phyloP scores from a whole-genome alignment of 2,888 invertebrate genomes.

The Limenitis camilla region DNA sequence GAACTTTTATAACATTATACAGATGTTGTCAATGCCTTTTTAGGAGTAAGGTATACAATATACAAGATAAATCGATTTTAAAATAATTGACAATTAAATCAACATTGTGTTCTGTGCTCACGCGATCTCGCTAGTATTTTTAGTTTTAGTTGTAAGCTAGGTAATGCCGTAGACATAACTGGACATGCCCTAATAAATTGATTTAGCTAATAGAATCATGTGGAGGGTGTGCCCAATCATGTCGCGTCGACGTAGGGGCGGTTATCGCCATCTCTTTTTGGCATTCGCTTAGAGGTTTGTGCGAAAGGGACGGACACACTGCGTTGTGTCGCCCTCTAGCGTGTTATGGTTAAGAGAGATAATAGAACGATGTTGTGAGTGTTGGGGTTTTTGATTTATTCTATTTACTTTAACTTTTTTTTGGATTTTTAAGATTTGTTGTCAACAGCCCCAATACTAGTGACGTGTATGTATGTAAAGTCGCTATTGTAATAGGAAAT shows the following conservation, averaged over 20 bases:
- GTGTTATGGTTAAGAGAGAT: conserved; percentile 25
- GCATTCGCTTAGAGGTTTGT: conserved; percentile 30
- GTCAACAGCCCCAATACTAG: conserved; percentile 8
- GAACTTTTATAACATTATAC: conserved; percentile 48
- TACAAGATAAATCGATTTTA: conserved; percentile 29
- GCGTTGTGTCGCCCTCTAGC: conserved; percentile 35
- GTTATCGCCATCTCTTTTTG: conserved; percentile 28
- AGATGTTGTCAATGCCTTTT: conserved; percentile 62
- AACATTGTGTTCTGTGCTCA: conserved; percentile 69
- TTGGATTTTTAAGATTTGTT: not conserved
- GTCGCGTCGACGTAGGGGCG: conserved; percentile 19
- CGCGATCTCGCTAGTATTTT: conserved; percentile 72
- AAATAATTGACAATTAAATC: conserved; percentile 4
- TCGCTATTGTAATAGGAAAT: conserved; percentile 24
- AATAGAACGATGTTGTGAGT: conserved; percentile 9
- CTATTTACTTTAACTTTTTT: conserved; percentile 1
- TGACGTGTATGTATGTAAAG: conserved; percentile 20
- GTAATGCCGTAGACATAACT: conserved; percentile 14
- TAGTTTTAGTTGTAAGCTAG: conserved; percentile 70
- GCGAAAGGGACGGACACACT: conserved; percentile 28
- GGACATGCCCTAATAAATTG: conserved; percentile 2
- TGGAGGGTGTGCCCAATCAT: conserved; percentile 41
- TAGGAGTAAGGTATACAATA: conserved; percentile 48
- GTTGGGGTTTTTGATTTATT: conserved; percentile 4
- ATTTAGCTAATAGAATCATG: conserved; percentile 38